Evolutionary conservation across 1,140 invertebrate genomes (phyloP), one percentile per base, ranked within the genome.

Genomic region (Carposina sasakii): DNA sequence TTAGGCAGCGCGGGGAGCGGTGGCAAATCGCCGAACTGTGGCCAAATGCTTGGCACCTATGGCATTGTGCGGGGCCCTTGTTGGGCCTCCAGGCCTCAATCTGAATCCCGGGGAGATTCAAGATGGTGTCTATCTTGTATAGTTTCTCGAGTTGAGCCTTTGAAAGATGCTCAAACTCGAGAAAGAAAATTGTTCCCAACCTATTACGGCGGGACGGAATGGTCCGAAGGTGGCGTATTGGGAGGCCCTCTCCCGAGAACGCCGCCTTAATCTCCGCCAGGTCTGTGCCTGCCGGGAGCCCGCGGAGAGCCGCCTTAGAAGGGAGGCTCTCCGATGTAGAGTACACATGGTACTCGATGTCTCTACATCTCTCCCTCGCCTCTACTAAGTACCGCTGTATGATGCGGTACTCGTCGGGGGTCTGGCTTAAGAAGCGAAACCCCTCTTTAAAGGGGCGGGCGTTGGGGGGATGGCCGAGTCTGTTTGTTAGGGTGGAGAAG

Each of bases 1-100:
- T 26, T 0, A 55, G 45, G 22, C 57, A 60, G 2, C 10, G 12
- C 3, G 12, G 31, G 1, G 44, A 48, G 0, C 49, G 48, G 48
- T 55, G 46, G 36, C 57, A 55, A 17, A 40, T 40, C 6, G 10
- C 2, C 13, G 48, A 55, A n/a, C 45, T 24, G 45, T 60, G 57
- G 9, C 52, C 17, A 13, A 54, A 54, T 5, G 2, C 5, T 15
- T 59, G 57, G 41, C 52, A 59, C 1, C 52, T 42, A 41, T 52
- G 52, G 44, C 44, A 55, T 28, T 52, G 49, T 8, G 44, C 30
- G 2, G 48, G 44, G 4, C 26, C 28, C 10, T 8, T 24, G 16
- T 30, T 41, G 0, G 39, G 31, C 2, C 23, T 10, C 52, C 52
- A 55, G 17, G 44, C 52, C 9, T 43, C 48, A 3, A 55, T 22